Percentiles rank a stretch among this genome's conserved stretches.
phyloP scores from a whole-genome alignment of 2,888 invertebrate species.

The Ischnus inquisitorius region DNA sequence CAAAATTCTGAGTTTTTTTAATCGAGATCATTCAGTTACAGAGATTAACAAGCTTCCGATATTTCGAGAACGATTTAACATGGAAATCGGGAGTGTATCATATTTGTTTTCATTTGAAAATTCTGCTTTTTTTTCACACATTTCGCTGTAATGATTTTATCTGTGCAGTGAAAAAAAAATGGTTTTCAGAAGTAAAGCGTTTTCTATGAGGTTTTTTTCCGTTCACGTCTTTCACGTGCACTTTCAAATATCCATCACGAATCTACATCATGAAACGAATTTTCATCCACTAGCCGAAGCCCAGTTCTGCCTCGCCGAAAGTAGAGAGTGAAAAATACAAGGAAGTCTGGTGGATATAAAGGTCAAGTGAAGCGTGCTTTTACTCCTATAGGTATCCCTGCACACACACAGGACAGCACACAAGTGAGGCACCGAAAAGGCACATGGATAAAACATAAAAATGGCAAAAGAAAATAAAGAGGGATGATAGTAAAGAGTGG shows the following conservation, averaged over 20 bases:
- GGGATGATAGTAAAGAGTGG: slow-evolving; percentile 19
- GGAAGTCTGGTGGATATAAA: neutral
- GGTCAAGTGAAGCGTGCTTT: neutral
- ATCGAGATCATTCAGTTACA: neutral
- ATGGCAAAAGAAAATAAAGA: slow-evolving; percentile 52
- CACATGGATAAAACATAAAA: slow-evolving; percentile 53
- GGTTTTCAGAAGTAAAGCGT: neutral
- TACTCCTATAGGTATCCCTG: neutral
- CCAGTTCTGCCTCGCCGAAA: neutral
- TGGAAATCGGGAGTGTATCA: neutral
- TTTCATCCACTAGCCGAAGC: neutral
- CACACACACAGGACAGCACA: slow-evolving; percentile 1
- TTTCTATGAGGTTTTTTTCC: neutral
- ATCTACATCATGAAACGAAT: neutral
- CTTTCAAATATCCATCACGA: neutral
- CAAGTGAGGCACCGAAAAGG: slow-evolving; percentile 12
- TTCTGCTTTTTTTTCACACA: neutral
- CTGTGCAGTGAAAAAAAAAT: too few species aligned
- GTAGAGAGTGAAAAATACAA: neutral
- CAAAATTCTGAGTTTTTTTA: neutral
- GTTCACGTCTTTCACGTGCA: neutral
- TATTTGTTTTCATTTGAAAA: neutral
- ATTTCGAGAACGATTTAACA: neutral
- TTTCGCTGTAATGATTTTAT: neutral
- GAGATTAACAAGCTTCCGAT: neutral